These are phyloP conservation scores for Xylocampa areola DNA, from an alignment of 2,888 invertebrate genomes.

Conservation along the genomic window DNA sequence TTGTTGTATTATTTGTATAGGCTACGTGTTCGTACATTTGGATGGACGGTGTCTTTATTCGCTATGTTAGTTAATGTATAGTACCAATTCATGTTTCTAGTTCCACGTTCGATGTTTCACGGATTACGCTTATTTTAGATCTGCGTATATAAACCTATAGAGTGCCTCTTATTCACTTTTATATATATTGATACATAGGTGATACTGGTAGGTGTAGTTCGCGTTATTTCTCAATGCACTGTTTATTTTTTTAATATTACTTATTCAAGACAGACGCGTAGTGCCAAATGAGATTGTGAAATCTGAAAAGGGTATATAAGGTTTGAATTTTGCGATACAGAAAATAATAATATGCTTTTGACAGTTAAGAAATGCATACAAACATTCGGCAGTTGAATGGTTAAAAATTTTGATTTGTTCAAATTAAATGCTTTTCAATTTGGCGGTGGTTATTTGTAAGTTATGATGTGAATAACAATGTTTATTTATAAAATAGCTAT, in stretches of 20 bases:
- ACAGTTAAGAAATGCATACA: conserved; percentile 28
- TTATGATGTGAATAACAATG: conserved; percentile 11
- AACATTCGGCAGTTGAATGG: conserved; percentile 23
- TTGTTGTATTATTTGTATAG: conserved; percentile 67
- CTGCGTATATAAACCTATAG: conserved; percentile 89
- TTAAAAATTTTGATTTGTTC: conserved; percentile 20
- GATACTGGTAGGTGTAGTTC: conserved; percentile 69
- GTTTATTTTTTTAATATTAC: conserved; percentile 58
- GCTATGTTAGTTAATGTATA: conserved; percentile 66
- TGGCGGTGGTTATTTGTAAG: conserved; percentile 21
- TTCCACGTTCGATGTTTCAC: conserved; percentile 83
- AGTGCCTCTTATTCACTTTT: conserved; percentile 90
- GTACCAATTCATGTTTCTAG: conserved; percentile 67
- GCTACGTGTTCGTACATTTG: conserved; percentile 64
- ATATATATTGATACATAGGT: conserved; percentile 89
- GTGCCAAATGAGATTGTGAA: conserved; percentile 78
- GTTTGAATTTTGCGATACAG: conserved; percentile 51
- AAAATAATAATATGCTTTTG: conserved; percentile 40
- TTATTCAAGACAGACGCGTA: conserved; percentile 76
- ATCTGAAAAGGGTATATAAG: conserved; percentile 54
- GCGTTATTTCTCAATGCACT: conserved; percentile 75
- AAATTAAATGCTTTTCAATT: conserved; percentile 30
- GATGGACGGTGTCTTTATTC: conserved; percentile 62
- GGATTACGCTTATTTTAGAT: conserved; percentile 87
- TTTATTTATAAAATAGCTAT: background rate